Base-by-base conservation (phyloP, 1,140 invertebrate species). In the Odontomachus brunneus region DNA sequence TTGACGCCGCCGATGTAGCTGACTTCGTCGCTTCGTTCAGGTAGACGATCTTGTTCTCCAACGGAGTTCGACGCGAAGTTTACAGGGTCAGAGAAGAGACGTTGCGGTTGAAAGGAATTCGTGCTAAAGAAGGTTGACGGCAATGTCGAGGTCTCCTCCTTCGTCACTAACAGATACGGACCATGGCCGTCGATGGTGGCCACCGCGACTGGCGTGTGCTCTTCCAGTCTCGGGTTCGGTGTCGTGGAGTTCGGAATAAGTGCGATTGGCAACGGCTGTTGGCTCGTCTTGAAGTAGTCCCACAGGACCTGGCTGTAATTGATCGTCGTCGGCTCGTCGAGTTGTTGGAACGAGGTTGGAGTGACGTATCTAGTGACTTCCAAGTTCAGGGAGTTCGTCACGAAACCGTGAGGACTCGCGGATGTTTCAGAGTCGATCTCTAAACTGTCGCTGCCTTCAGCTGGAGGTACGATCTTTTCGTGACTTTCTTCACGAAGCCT, bases 231-330 rank as follows among this genome's bases (percentile, higher is more conserved):
- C 0, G 82, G 60, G 60, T 57, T 78, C 24, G 62, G 19, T 12
- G 84, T 88, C 1, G 85, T 62, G 5, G 62, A 51, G 2, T 80
- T 29, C 0, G 22, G 5, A 1, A 33, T 33, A 0, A 29, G 1
- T 4, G 55, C 4, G 12, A 44, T 9, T 5, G 51, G 22, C 0
- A 59, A 65, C 17, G 84, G 83, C 53, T 76, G 88, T 73, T 87
- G 80, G 49, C 69, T 83, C 15, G 88, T 71, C 57, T 89, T 89
- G 15, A 89, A 93, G 33, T 89, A 90, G 26, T 92, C 63, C 91
- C 91, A 92, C 19, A 92, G 86, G 5, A 91, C 15, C n/a, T 89
- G 59, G 7, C 86, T 63, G 17, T 87, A 87, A 17, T 55, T 88
- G 2, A 85, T 17, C 1, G 84, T 85, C 12, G 60, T 75, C 14